Base-by-base conservation (phyloP, 1,140 invertebrate genomes). In the Lepidurus couesii region DNA sequence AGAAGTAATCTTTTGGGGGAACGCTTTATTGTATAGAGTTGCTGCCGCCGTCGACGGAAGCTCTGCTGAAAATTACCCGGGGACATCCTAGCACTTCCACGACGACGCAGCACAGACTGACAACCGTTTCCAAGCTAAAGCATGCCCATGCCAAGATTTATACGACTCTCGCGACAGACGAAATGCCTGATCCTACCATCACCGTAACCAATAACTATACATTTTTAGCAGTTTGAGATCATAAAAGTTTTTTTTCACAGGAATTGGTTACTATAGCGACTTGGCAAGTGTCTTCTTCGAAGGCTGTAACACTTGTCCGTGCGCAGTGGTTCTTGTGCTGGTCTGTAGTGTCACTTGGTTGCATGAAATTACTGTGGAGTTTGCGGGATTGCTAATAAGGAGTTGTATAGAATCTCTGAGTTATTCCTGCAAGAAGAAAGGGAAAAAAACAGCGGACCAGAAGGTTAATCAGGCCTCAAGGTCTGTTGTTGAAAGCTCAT, bases 401-500 rank as follows among this genome's bases (percentile, higher is more conserved):
- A 65, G 53, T 34, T 34, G 34, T 34, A 34, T 34, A 34, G 34
- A 34, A 34, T 34, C 34, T 34, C 3, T 34, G 34, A 34, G 34
- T 34, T 34, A 34, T 34, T 3, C 34, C 34, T 34, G 34, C 53
- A 65, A 65, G 53, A 21, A n/a, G 53, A 65, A 13, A 65, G 53
- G 21, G 8, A 21, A 65, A 65, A 65, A 21, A 65, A 21, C 53
- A 65, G 21, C 16, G 21, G 53, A 65, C 53, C 53, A 65, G 53
- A 65, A 65, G 53, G 53, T 65, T 65, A 65, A 65, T 65, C 53
- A 65, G 21, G n/a, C 53, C 53, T 65, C 8, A 65, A 21, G 53
- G 21, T 65, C 53, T 65, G 53, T 65, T 65, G 53, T 65, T 65
- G 53, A 65, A 65, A 65, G 53, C 13, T 65, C 53, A 65, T 65